A percentile compares a stretch with the other conserved stretches of the same genome.
Conservation (phyloP, 2,113 vertebrate species). For the Leptobrachium ailaonicum region DNA sequence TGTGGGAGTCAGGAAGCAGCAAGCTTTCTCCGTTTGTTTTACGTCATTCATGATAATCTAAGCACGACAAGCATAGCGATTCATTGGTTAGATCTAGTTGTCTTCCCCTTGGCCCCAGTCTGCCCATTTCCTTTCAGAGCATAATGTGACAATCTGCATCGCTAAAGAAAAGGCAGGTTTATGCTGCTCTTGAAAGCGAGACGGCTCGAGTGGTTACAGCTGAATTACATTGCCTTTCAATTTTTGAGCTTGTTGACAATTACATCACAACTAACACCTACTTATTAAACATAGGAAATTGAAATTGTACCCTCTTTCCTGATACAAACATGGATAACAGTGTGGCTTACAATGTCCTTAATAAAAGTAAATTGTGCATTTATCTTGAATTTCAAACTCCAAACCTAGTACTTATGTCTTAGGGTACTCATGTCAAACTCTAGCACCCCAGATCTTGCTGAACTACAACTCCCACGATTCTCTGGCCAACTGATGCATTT, state of each 20-base stretch:
- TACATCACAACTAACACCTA: not conserved
- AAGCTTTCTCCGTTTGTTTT: not conserved
- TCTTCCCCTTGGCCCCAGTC: not conserved
- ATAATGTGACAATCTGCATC: not conserved
- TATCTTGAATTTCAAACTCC: too few species aligned
- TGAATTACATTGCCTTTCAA: not conserved
- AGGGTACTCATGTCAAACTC: too few species aligned
- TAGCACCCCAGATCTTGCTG: too few species aligned
- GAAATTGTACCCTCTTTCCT: not conserved
- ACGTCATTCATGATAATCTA: slow-evolving; percentile 10
- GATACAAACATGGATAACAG: not conserved
- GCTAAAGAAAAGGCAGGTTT: not conserved
- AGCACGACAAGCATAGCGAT: slow-evolving; percentile 30
- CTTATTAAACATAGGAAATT: not conserved
- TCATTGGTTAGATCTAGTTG: not conserved
- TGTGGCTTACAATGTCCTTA: not conserved
- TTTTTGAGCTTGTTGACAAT: not conserved
- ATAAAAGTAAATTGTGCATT: too few species aligned
- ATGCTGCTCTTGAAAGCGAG: not conserved
- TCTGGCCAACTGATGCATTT: too few species aligned
- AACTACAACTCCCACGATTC: too few species aligned
- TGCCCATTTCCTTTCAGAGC: not conserved
- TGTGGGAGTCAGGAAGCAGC: slow-evolving; percentile 13
- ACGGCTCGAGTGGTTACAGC: not conserved
- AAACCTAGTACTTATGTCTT: too few species aligned